A percentile compares a stretch with the other conserved stretches of the same genome.
phyloP scores from a whole-genome alignment of 2,888 invertebrate genomes.

The Hetaerina titia region DNA sequence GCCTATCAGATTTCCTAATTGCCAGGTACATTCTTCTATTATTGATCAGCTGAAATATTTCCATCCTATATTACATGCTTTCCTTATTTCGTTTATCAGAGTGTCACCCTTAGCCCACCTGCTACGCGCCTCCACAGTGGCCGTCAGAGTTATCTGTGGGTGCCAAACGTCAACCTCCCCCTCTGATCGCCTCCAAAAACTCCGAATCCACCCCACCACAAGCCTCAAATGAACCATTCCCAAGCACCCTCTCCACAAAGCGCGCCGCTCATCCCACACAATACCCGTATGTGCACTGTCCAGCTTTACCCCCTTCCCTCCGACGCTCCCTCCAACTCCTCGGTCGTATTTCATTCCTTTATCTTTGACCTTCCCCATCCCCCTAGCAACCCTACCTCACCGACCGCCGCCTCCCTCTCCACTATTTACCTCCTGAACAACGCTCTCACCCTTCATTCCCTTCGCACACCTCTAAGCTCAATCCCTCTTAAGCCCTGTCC shows the following conservation, averaged over 20 bases:
- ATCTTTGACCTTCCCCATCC: slow-evolving; percentile 21
- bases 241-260: not conserved
- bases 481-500: not conserved
- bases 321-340: not conserved
- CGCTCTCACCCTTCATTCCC: not conserved
- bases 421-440: not conserved
- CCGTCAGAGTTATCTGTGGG: not conserved
- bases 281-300: slow-evolving; percentile 9
- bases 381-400: not conserved
- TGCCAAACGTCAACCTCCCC: not conserved
- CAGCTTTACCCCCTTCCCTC: not conserved
- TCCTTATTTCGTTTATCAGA: not conserved
- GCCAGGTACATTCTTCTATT: not conserved
- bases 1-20: not conserved
- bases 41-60: not conserved
- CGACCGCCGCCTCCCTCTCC: not conserved
- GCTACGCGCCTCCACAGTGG: not conserved
- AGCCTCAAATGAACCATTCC: slow-evolving; percentile 10
- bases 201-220: not conserved
- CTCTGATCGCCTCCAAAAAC: not conserved
- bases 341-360: slow-evolving; percentile 2
- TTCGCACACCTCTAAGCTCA: not conserved
- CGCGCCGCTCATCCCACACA: not conserved
- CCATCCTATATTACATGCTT: not conserved
- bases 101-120: slow-evolving; percentile 6